Percentiles rank a stretch among this genome's conserved stretches.
These are phyloP conservation scores for Gryon sp. DNA, from an alignment of 1,140 invertebrate genomes.

Conservation along the genomic window DNA sequence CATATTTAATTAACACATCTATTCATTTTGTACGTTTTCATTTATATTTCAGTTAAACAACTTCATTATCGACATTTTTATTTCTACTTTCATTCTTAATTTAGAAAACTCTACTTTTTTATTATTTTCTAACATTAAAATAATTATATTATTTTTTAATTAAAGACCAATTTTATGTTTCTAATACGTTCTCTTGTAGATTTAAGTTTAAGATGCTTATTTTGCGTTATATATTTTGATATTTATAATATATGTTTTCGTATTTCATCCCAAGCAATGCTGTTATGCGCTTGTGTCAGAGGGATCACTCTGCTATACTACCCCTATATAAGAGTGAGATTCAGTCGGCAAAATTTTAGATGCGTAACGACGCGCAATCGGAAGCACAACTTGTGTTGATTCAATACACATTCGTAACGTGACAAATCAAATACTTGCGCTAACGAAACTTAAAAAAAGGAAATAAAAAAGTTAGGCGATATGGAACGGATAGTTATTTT, in stretches of 20 bases:
- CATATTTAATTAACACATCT: too few relatives aligned
- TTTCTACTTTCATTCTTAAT: too few relatives aligned
- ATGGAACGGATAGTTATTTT: slow-evolving; percentile 41
- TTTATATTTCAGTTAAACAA: too few relatives aligned
- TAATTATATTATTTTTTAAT: too few relatives aligned
- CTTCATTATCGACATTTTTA: too few relatives aligned
- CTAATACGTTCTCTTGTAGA: too few relatives aligned
- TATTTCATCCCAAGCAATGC: slow-evolving; percentile 40
- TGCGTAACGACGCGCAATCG: slow-evolving; percentile 56
- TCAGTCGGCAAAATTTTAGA: slow-evolving; percentile 61
- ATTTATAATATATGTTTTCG: slow-evolving; percentile 25
- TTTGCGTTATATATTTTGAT: slow-evolving; percentile 44
- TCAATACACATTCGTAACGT: slow-evolving; percentile 26
- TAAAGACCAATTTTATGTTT: too few relatives aligned
- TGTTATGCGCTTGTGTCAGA: slow-evolving; percentile 58
- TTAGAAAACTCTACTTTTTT: too few relatives aligned
- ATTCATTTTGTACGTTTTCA: too few relatives aligned
- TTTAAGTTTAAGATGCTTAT: slow-evolving; percentile 30
- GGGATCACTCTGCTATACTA: slow-evolving; percentile 45
- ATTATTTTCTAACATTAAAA: too few relatives aligned
- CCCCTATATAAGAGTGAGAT: slow-evolving; percentile 69
- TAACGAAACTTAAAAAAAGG: too few relatives aligned
- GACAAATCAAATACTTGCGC: slow-evolving; percentile 11
- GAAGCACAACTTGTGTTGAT: slow-evolving; percentile 25
- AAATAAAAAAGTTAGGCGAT: slow-evolving; percentile 9